These are phyloP conservation scores for Trachymyrmex septentrionalis DNA, from an alignment of 1,140 invertebrate genomes.

Conservation along the genomic window DNA sequence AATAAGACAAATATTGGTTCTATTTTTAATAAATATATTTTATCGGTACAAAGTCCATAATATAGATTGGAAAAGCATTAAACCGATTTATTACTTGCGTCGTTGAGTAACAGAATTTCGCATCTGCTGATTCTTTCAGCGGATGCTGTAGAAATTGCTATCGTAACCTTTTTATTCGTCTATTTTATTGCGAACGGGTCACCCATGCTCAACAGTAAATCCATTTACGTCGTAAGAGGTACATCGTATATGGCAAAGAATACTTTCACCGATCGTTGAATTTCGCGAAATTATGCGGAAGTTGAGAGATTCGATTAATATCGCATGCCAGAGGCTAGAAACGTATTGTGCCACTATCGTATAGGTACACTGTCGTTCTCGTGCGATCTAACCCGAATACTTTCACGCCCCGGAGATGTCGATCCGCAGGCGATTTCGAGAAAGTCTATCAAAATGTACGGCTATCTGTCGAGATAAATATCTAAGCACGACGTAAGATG, in stretches of 20 bases:
- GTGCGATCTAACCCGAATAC: constrained; percentile 28
- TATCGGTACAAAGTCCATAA: background rate
- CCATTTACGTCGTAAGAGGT: background rate
- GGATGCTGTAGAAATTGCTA: background rate
- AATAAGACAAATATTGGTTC: background rate
- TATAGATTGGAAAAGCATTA: constrained; percentile 16
- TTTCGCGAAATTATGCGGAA: constrained; percentile 65
- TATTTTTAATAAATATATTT: background rate
- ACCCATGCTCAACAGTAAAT: constrained; percentile 22
- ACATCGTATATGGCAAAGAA: constrained; percentile 23
- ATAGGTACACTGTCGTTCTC: constrained; percentile 65
- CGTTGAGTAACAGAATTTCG: constrained; percentile 7
- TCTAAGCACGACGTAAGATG: background rate
- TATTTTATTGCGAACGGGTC: constrained; percentile 12
- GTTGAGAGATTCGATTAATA: constrained; percentile 18
- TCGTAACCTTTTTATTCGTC: constrained; percentile 14
- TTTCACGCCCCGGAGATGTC: constrained; percentile 19
- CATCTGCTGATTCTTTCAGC: background rate
- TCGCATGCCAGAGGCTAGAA: background rate
- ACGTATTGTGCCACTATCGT: constrained; percentile 45
- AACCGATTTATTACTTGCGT: background rate
- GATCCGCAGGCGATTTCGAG: background rate
- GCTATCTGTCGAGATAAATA: background rate
- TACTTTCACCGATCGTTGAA: constrained; percentile 62
- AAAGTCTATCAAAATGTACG: background rate